These are phyloP conservation scores for Botia almorhae DNA, from an alignment of 2,797 vertebrate species.

Conservation along the genomic window DNA sequence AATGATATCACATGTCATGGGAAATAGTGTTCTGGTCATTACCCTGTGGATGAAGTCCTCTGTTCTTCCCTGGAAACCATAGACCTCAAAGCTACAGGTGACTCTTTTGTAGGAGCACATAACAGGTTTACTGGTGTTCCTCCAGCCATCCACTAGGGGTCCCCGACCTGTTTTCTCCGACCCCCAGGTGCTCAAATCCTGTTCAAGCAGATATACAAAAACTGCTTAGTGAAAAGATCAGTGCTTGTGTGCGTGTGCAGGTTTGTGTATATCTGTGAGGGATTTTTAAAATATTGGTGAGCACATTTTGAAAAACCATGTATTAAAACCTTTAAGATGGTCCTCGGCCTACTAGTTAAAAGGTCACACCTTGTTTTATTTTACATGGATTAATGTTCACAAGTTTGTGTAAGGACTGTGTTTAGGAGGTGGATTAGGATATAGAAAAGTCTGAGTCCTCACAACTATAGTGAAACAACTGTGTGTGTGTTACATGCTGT, in stretches of 20 bases:
- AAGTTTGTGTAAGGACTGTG: no score
- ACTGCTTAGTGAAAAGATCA: conserved; percentile 66
- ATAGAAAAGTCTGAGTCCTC: not conserved
- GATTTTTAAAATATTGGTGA: no score
- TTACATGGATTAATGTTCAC: no score
- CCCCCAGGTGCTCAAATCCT: conserved; percentile 81
- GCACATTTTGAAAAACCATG: no score
- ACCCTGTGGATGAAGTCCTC: conserved; percentile 84
- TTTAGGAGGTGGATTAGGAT: no score
- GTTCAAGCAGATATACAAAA: conserved; percentile 57
- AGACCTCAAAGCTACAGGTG: conserved; percentile 83
- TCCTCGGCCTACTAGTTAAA: no score
- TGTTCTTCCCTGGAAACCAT: conserved; percentile 80
- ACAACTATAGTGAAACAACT: not conserved
- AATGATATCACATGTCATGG: conserved; percentile 8
- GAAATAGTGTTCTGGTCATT: conserved; percentile 39
- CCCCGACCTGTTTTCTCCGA: conserved; percentile 81
- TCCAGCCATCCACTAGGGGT: conserved; percentile 80
- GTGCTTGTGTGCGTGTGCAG: not conserved
- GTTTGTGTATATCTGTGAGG: not conserved
- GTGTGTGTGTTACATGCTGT: conserved; percentile 14
- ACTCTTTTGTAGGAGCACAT: conserved; percentile 88
- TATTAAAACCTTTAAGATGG: no score
- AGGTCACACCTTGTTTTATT: no score
- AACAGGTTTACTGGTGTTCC: conserved; percentile 70